Evolutionary conservation across 2,113 vertebrate species (phyloP).

Genomic region (Phoenicopterus ruber): DNA sequence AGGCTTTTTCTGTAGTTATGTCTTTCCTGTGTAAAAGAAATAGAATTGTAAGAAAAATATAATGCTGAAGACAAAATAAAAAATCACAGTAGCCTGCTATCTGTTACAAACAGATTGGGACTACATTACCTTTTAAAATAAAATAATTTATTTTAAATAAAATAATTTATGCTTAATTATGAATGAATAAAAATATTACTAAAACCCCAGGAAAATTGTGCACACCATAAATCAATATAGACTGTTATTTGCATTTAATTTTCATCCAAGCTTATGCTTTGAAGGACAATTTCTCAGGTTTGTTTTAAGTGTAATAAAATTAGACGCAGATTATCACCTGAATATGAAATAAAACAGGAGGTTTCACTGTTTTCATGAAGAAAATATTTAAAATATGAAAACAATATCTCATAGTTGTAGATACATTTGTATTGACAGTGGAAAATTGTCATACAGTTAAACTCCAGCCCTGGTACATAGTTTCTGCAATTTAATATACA

Average conservation of each 20-base stretch:
- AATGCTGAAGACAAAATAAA: not conserved
- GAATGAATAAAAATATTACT: slow-evolving; percentile 61
- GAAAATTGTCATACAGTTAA: not conserved
- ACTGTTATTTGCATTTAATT: slow-evolving; percentile 70
- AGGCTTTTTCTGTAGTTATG: not conserved
- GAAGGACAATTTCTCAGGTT: not conserved
- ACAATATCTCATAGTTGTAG: not conserved
- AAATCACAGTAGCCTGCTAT: not conserved
- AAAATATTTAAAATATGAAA: not conserved
- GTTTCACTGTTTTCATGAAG: not conserved
- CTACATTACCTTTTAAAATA: slow-evolving; percentile 53
- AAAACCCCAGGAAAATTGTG: slow-evolving; percentile 57
- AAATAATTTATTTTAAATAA: slow-evolving; percentile 69
- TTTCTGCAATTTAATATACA: not conserved
- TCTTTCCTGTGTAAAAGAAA: not conserved
- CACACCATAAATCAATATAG: slow-evolving; percentile 58
- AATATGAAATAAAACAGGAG: not conserved
- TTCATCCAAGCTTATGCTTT: slow-evolving; percentile 19
- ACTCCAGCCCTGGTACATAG: not conserved
- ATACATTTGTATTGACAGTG: not conserved
- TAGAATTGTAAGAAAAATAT: not conserved
- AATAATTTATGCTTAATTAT: slow-evolving; percentile 71
- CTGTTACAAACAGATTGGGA: not conserved
- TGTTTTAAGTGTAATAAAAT: slow-evolving; percentile 24
- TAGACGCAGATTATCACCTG: not conserved